A percentile compares a stretch with the other conserved stretches of the same genome.
Evolutionary conservation across 2,113 vertebrate species (phyloP).

Genomic region (Atlantisia rogersi): DNA sequence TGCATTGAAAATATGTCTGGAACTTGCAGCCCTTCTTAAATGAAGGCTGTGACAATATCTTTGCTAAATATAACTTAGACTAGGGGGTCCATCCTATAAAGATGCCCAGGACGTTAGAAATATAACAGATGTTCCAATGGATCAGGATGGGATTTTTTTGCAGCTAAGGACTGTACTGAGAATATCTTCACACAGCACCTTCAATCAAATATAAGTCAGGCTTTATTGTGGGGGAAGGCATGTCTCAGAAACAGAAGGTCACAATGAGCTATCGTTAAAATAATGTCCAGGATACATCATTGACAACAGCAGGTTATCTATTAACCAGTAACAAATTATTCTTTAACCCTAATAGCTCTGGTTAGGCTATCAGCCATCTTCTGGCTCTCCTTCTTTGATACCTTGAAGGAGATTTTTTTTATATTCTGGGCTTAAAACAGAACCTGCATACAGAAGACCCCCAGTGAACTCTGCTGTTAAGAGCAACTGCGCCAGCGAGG

Average conservation of each 20-base stretch:
- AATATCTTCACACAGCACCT: background rate
- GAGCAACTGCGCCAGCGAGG: background rate
- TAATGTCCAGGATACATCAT: background rate
- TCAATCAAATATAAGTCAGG: background rate
- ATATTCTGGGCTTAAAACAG: background rate
- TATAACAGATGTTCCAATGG: background rate
- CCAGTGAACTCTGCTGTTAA: slow-evolving; percentile 20
- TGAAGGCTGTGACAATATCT: background rate
- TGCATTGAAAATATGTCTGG: background rate
- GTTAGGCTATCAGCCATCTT: background rate
- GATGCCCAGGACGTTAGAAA: background rate
- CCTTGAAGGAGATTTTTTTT: background rate
- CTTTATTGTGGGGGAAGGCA: background rate
- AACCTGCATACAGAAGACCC: background rate
- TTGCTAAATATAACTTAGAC: background rate
- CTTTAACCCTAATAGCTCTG: background rate
- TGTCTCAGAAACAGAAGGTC: background rate
- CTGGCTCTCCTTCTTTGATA: background rate
- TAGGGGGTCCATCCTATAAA: too few species aligned
- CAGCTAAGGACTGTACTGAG: background rate
- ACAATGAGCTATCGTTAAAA: background rate
- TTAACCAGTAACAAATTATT: background rate
- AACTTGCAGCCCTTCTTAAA: background rate
- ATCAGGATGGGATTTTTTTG: background rate
- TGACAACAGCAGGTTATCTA: background rate